phyloP scores from a whole-genome alignment of 2,888 invertebrate species.

The Teleogryllus oceanicus region DNA sequence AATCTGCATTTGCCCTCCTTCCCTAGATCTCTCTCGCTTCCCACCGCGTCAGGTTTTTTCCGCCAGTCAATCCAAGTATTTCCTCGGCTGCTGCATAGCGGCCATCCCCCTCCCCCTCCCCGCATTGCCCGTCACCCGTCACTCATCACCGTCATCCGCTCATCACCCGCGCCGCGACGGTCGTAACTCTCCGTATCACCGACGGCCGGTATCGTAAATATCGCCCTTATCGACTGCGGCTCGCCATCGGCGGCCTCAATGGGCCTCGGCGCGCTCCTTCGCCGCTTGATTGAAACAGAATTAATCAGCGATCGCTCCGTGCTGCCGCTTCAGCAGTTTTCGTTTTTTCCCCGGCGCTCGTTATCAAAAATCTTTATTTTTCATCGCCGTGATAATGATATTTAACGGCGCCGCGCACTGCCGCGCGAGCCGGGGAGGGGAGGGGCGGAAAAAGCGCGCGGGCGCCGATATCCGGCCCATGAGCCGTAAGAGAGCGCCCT shows the following conservation, averaged over 20 bases:
- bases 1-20: no score
- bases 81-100: no score
- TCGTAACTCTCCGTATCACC: no score
- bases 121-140: no score
- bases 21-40: no score
- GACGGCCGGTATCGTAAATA: background rate
- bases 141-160: no score
- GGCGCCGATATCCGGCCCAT: background rate
- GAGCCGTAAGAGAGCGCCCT: background rate
- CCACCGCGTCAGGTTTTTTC: no score
- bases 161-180: no score
- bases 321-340: background rate
- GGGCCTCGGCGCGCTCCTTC: background rate
- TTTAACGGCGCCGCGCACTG: background rate
- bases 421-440: no score
- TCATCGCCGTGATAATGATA: slow-evolving; percentile 8
- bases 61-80: no score
- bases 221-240: background rate
- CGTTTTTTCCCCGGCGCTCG: background rate
- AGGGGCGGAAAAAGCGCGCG: no score
- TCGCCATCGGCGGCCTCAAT: background rate
- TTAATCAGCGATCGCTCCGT: background rate
- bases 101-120: no score
- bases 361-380: background rate
- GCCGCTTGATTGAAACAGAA: background rate